A percentile compares a stretch with the other conserved stretches of the same genome.
Conservation (phyloP, 2,797 vertebrate genomes). For the Pseudocheirus occidentalis region DNA sequence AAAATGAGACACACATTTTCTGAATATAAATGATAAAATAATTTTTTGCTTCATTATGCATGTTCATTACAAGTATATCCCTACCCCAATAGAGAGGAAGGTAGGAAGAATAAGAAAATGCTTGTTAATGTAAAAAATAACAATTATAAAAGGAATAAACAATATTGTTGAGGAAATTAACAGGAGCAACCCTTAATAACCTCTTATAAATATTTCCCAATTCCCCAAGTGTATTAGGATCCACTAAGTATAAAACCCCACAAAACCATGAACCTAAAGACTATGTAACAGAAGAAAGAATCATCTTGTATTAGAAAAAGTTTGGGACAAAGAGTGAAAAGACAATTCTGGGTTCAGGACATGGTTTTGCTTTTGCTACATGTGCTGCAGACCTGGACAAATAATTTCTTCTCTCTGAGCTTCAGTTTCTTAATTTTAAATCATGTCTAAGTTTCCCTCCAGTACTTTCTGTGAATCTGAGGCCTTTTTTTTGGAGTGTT, state of each 20-base stretch:
- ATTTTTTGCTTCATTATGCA: background rate
- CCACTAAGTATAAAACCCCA: background rate
- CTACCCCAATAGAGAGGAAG: background rate
- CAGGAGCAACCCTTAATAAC: background rate
- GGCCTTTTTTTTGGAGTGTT: constrained; percentile 19
- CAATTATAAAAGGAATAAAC: background rate
- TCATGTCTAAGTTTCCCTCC: background rate
- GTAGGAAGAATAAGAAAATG: background rate
- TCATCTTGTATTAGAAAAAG: background rate
- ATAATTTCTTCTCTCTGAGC: background rate
- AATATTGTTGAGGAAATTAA: background rate
- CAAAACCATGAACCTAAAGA: background rate
- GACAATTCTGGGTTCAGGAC: background rate
- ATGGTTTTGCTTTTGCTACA: background rate
- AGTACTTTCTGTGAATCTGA: background rate
- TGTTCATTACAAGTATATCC: background rate
- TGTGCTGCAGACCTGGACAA: background rate
- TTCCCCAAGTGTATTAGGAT: background rate
- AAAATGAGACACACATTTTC: background rate
- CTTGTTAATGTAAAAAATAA: background rate
- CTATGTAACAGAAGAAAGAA: background rate
- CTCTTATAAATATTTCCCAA: background rate
- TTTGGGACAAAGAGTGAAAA: background rate
- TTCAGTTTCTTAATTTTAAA: background rate
- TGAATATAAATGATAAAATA: background rate